Evolutionary conservation across 2,888 invertebrate genomes (phyloP).

Genomic region (Argyra leucocephala): DNA sequence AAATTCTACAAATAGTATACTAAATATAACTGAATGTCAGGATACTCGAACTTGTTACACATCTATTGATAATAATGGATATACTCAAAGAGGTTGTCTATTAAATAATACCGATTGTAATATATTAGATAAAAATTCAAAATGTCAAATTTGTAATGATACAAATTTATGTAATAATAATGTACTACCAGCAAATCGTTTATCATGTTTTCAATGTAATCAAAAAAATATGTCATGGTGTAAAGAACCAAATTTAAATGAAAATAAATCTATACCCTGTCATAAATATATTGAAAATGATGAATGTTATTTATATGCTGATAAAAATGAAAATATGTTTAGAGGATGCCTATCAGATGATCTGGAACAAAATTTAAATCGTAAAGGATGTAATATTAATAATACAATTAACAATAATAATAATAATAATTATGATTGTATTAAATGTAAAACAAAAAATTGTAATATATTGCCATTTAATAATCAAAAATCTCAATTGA

Average conservation of each 20-base stretch:
- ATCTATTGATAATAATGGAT: neutral
- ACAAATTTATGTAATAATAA: constrained; percentile 1
- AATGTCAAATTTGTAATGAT: constrained; percentile 2
- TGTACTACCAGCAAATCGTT: neutral
- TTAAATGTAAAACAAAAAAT: neutral
- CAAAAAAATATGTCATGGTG: neutral
- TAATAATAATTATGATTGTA: neutral
- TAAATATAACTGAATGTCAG: neutral
- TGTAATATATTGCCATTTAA: neutral
- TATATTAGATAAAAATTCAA: neutral
- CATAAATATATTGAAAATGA: neutral
- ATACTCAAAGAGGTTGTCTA: neutral
- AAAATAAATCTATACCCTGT: neutral
- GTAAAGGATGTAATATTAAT: neutral
- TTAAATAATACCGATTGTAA: neutral
- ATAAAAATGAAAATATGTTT: neutral
- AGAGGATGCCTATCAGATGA: neutral
- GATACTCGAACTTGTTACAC: neutral
- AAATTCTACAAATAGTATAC: neutral
- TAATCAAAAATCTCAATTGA: neutral
- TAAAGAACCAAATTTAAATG: neutral
- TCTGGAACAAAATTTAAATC: neutral
- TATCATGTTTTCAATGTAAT: constrained; percentile 2
- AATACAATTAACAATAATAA: no score
- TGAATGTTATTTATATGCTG: neutral